These are phyloP conservation scores for Hemitrygon akajei DNA, from an alignment of 2,797 vertebrate species.

Conservation along the genomic window DNA sequence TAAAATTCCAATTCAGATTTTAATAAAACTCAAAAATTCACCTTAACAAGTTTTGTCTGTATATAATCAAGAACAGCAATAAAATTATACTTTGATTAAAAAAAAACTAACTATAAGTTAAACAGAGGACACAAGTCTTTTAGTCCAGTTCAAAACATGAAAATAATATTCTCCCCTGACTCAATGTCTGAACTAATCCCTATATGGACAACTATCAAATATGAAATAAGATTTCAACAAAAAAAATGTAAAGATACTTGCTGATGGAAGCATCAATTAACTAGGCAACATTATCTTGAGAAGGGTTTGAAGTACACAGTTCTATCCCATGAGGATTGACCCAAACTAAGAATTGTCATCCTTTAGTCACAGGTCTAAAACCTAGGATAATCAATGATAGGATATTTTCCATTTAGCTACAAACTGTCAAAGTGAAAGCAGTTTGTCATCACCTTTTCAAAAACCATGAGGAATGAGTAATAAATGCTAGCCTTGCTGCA, in stretches of 20 bases:
- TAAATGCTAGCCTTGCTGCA: too few relatives aligned
- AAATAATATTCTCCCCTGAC: neutral
- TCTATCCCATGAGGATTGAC: neutral
- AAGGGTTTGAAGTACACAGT: neutral
- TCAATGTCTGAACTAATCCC: neutral
- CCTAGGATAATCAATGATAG: too few relatives aligned
- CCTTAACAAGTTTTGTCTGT: neutral
- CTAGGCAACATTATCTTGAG: neutral
- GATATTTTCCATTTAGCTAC: too few relatives aligned
- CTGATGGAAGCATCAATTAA: neutral
- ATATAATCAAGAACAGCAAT: neutral
- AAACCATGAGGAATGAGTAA: too few relatives aligned
- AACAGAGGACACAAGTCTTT: too few relatives aligned
- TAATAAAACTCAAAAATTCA: neutral
- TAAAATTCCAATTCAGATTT: neutral
- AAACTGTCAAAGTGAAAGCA: too few relatives aligned
- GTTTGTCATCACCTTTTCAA: too few relatives aligned
- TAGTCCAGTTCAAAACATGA: neutral
- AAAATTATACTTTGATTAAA: neutral
- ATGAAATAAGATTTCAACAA: neutral
- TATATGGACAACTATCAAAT: neutral
- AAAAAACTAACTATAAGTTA: neutral
- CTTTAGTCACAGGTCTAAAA: too few relatives aligned
- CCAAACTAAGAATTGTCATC: too few relatives aligned
- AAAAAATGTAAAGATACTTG: slow-evolving; percentile 11